phyloP scores from a whole-genome alignment of 2,113 vertebrate genomes.

The Siniperca knerii region DNA sequence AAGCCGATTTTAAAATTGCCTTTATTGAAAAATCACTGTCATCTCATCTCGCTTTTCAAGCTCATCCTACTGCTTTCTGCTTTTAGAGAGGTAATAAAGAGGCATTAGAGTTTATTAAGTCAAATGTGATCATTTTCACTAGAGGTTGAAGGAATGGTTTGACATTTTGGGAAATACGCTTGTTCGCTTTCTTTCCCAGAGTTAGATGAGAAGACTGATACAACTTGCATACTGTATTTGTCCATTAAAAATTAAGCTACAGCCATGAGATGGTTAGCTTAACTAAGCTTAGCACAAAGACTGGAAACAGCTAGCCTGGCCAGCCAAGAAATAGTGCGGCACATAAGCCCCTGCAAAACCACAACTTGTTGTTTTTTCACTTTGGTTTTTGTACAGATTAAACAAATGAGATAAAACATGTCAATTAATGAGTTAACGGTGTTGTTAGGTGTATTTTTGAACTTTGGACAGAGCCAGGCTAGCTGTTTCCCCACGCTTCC shows the following conservation, averaged over 20 bases:
- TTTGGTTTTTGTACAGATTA: not conserved
- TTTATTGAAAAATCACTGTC: not conserved
- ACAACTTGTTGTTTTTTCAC: not conserved
- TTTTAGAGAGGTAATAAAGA: not conserved
- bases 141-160: not conserved
- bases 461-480: not conserved
- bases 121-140: not conserved
- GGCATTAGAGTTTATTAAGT: not conserved
- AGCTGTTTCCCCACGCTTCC: not conserved
- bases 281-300: not conserved
- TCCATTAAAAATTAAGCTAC: not conserved
- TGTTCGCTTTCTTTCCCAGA: not conserved
- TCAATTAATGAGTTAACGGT: not conserved
- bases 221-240: not conserved
- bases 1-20: not conserved
- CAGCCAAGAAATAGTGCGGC: not conserved
- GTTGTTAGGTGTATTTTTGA: not conserved
- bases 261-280: no score
- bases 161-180: not conserved
- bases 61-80: not conserved
- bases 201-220: no score
- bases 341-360: not conserved
- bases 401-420: not conserved
- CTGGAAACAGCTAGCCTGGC: not conserved
- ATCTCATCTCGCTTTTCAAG: not conserved